These are phyloP conservation scores for Semnornis frantzii DNA, from an alignment of 2,113 vertebrate genomes.

Conservation along the genomic window DNA sequence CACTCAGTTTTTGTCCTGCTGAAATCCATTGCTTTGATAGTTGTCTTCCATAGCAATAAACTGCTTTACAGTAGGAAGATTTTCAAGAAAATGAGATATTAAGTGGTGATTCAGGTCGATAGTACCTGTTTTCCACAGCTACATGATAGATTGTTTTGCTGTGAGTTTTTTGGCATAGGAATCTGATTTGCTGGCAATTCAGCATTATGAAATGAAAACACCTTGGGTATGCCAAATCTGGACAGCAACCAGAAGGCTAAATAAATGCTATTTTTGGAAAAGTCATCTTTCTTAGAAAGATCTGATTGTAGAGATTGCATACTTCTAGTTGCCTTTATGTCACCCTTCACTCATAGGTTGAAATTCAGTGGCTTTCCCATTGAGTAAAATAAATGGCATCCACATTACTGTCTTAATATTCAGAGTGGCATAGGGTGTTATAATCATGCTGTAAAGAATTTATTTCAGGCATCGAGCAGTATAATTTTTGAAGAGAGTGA, in stretches of 20 bases:
- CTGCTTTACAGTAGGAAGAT: neutral
- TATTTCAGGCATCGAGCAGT: neutral
- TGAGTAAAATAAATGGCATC: neutral
- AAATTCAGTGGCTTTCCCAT: neutral
- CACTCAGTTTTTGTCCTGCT: neutral
- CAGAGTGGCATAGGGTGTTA: neutral
- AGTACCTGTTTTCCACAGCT: neutral
- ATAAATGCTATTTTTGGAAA: conserved; percentile 22
- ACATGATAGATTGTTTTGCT: neutral
- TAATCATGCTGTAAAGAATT: neutral
- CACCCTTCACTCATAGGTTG: neutral
- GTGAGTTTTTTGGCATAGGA: neutral
- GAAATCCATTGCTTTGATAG: neutral
- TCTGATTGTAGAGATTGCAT: neutral
- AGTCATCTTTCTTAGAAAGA: conserved; percentile 25
- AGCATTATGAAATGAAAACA: conserved; percentile 6
- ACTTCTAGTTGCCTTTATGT: neutral
- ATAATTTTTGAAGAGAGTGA: neutral
- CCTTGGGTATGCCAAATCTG: conserved; percentile 5
- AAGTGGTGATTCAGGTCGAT: neutral
- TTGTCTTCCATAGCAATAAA: neutral
- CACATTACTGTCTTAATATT: neutral
- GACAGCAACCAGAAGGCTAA: conserved; percentile 14
- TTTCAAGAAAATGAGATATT: neutral
- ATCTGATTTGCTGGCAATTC: neutral